phyloP scores from a whole-genome alignment of 2,113 vertebrate species.

The Hystrix cristata region DNA sequence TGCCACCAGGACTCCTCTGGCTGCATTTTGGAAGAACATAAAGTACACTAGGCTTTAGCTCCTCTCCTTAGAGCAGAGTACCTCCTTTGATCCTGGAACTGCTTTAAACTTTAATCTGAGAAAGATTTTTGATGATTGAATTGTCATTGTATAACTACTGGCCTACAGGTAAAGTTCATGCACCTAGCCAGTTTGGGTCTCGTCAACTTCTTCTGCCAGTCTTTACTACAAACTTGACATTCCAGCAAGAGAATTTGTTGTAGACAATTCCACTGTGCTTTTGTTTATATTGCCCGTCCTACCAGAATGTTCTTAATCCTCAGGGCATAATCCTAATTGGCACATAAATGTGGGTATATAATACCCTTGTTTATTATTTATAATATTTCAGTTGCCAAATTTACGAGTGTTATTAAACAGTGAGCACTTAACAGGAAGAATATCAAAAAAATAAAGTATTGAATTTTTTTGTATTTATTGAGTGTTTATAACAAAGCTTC shows the following conservation, averaged over 20 bases:
- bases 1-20: not conserved
- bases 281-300: not conserved
- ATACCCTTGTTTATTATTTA: too few relatives aligned
- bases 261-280: not conserved
- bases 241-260: not conserved
- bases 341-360: too few relatives aligned
- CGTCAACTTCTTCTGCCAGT: not conserved
- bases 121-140: slow-evolving; percentile 46
- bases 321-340: too few relatives aligned
- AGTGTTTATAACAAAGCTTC: too few relatives aligned
- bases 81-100: slow-evolving; percentile 19
- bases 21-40: not conserved
- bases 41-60: not conserved
- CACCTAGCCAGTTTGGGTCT: not conserved
- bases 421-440: too few relatives aligned
- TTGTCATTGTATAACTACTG: slow-evolving; percentile 38
- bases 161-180: slow-evolving; percentile 15
- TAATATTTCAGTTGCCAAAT: too few relatives aligned
- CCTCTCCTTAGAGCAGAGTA: not conserved
- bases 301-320: not conserved
- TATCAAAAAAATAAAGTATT: too few relatives aligned
- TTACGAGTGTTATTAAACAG: too few relatives aligned
- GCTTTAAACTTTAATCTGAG: slow-evolving; percentile 55
- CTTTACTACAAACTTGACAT: not conserved
- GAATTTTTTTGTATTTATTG: too few relatives aligned